phyloP scores from a whole-genome alignment of 2,113 vertebrate species.

The Coracopsis vasa region DNA sequence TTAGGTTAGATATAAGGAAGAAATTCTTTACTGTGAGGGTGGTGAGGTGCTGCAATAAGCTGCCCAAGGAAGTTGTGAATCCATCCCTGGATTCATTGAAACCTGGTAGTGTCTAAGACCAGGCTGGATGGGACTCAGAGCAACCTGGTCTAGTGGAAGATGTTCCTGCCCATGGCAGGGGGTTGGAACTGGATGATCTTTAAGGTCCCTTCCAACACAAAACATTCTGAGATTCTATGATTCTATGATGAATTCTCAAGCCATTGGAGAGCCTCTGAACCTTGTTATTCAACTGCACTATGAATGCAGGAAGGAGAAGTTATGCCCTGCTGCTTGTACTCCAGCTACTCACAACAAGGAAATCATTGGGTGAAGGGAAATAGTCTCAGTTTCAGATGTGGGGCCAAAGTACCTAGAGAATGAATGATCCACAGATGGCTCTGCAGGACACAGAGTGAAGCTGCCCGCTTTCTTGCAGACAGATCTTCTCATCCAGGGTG shows the following conservation, averaged over 20 bases:
- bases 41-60: not conserved
- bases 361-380: not conserved
- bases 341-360: not conserved
- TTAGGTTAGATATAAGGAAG: not conserved
- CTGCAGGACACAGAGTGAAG: not conserved
- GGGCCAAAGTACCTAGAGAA: not conserved
- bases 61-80: not conserved
- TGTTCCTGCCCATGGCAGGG: not conserved
- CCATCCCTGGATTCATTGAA: not conserved
- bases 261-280: not conserved
- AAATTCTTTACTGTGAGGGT: not conserved
- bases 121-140: not conserved
- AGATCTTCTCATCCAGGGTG: not conserved
- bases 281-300: not conserved
- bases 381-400: not conserved
- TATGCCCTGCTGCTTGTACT: not conserved
- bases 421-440: rapidly evolving
- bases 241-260: not conserved
- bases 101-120: not conserved
- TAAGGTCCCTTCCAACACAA: not conserved
- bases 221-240: not conserved
- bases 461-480: not conserved
- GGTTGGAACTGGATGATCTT: not conserved
- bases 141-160: not conserved
- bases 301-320: not conserved